These are phyloP conservation scores for Pampusana beccarii DNA, from an alignment of 2,113 vertebrate species.

Conservation along the genomic window DNA sequence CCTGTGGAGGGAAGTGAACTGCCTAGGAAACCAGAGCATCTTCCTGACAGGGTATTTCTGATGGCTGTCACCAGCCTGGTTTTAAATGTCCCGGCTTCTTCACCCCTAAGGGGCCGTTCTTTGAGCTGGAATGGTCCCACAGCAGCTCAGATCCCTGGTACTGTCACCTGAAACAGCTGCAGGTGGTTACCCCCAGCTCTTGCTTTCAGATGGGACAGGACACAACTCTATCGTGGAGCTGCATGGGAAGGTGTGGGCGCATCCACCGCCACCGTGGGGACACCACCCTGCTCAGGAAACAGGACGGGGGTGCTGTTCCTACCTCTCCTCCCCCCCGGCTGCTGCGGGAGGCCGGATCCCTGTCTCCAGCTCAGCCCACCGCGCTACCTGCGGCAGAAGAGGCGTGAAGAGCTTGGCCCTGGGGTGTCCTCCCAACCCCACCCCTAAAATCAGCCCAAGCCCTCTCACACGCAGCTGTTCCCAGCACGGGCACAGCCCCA, in stretches of 20 bases:
- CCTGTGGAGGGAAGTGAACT: rapidly evolving
- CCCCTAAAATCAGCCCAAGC: not conserved
- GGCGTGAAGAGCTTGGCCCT: not conserved
- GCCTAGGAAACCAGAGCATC: rapidly evolving
- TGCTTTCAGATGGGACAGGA: rapidly evolving
- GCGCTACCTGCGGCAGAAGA: rapidly evolving
- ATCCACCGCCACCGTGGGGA: rapidly evolving
- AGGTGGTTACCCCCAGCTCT: not conserved
- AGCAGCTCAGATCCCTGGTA: no score
- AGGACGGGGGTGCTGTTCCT: slow-evolving; percentile 4
- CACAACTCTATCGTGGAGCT: rapidly evolving
- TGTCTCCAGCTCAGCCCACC: not conserved
- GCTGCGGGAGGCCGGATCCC: no score
- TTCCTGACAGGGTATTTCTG: not conserved
- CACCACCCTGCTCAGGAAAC: slow-evolving; percentile 11
- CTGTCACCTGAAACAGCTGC: not conserved
- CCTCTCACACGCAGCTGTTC: rapidly evolving
- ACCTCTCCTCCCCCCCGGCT: no score
- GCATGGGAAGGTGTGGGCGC: rapidly evolving
- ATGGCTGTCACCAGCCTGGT: not conserved
- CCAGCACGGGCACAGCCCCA: not conserved
- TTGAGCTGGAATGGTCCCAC: rapidly evolving
- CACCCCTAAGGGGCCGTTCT: not conserved
- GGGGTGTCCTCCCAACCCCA: not conserved
- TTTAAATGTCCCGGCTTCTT: not conserved